phyloP scores from a whole-genome alignment of 2,888 invertebrate species.

The Mechanitis messenoides region DNA sequence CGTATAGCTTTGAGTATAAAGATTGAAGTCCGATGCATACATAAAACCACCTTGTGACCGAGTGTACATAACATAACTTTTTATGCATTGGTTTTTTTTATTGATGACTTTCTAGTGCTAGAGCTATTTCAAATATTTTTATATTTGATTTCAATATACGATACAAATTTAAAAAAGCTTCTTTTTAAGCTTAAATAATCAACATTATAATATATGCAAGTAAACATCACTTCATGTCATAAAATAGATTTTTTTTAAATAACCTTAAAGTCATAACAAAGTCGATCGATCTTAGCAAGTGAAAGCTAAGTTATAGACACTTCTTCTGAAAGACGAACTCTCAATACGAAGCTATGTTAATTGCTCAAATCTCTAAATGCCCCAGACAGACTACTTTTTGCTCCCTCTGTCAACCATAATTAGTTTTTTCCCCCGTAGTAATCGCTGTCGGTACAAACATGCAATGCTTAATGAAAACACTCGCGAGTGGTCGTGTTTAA shows the following conservation, averaged over 20 bases:
- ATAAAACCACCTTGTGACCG: constrained; percentile 17
- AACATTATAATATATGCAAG: too few relatives aligned
- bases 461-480: constrained; percentile 72
- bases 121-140: too few relatives aligned
- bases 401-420: constrained; percentile 59
- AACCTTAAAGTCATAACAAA: constrained; percentile 7
- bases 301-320: constrained; percentile 22
- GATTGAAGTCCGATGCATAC: constrained; percentile 15
- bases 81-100: constrained; percentile 31
- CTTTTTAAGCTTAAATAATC: background rate
- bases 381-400: constrained; percentile 37
- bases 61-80: constrained; percentile 26
- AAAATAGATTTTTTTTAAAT: background rate
- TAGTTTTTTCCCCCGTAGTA: constrained; percentile 65
- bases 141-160: too few relatives aligned
- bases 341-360: constrained; percentile 35
- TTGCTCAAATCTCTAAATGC: constrained; percentile 35
- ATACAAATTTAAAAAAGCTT: too few relatives aligned
- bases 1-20: constrained; percentile 13
- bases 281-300: constrained; percentile 13
- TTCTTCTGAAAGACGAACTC: constrained; percentile 25
- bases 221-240: background rate
- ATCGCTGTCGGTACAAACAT: constrained; percentile 63
- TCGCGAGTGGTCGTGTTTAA: constrained; percentile 67
- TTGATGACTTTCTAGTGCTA: constrained; percentile 28